phyloP scores from a whole-genome alignment of 2,888 invertebrate genomes.

The Heliconius ethilla region DNA sequence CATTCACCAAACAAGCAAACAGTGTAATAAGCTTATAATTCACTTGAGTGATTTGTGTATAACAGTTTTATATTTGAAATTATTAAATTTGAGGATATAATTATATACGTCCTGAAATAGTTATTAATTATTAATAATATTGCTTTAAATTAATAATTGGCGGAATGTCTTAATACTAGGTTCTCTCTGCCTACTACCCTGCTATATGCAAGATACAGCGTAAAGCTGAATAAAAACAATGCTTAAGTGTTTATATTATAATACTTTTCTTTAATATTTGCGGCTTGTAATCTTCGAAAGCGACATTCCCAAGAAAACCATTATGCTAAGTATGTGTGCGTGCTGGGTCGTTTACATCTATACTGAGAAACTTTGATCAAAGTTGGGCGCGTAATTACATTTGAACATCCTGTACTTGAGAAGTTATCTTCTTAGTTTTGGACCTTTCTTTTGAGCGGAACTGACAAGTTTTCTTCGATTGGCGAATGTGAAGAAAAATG shows the following conservation, averaged over 20 bases:
- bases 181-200: too few relatives aligned
- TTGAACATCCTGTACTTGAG: constrained; percentile 38
- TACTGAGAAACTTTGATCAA: constrained; percentile 37
- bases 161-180: too few relatives aligned
- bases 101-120: background rate
- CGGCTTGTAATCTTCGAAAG: constrained; percentile 29
- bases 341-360: constrained; percentile 39
- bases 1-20: constrained; percentile 2
- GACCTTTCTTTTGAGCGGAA: constrained; percentile 42
- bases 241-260: background rate
- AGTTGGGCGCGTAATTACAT: constrained; percentile 41
- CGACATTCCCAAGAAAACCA: constrained; percentile 37
- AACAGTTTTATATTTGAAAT: background rate
- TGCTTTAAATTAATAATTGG: background rate
- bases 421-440: constrained; percentile 39
- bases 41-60: background rate
- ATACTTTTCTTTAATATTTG: constrained; percentile 1
- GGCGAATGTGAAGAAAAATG: constrained; percentile 57
- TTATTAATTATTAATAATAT: background rate
- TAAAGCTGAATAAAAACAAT: too few relatives aligned
- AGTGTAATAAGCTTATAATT: background rate
- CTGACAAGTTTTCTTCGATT: constrained; percentile 54
- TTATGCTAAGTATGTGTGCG: constrained; percentile 38
- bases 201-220: too few relatives aligned
- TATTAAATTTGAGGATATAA: background rate